Evolutionary conservation across 1,140 invertebrate genomes (phyloP).

Genomic region (Zaprionus tsacasi): DNA sequence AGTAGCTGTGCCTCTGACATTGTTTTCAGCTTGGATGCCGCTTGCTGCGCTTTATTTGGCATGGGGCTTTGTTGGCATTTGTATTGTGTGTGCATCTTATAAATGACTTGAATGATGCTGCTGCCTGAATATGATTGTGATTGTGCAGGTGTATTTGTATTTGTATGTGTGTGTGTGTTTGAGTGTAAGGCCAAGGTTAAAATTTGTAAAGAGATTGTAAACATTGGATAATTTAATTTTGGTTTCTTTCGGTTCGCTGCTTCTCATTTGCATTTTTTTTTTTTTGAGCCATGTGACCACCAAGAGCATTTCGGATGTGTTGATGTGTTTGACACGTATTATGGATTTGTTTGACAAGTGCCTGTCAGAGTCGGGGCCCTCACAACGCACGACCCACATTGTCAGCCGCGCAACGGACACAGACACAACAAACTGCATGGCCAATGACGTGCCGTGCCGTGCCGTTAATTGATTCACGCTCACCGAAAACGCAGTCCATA

Average conservation of each 20-base stretch:
- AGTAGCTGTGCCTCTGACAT: slow-evolving; percentile 71
- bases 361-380: slow-evolving; percentile 57
- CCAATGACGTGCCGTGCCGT: slow-evolving; percentile 25
- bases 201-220: slow-evolving; percentile 83
- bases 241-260: slow-evolving; percentile 52
- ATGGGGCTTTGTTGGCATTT: slow-evolving; percentile 34
- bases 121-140: slow-evolving; percentile 33
- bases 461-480: slow-evolving; percentile 76
- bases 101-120: slow-evolving; percentile 46
- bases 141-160: slow-evolving; percentile 9
- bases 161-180: slow-evolving; percentile 28
- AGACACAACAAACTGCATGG: slow-evolving; percentile 22
- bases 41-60: slow-evolving; percentile 65
- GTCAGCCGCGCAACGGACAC: slow-evolving; percentile 18
- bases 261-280: slow-evolving; percentile 69
- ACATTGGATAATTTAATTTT: slow-evolving; percentile 73
- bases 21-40: slow-evolving; percentile 62
- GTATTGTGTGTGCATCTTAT: slow-evolving; percentile 46
- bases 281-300: slow-evolving; percentile 27
- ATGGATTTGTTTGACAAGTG: slow-evolving; percentile 80
- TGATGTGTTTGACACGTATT: slow-evolving; percentile 73
- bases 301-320: slow-evolving; percentile 35
- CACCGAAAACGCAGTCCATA: slow-evolving; percentile 24
- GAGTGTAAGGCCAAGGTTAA: slow-evolving; percentile 77
- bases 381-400: slow-evolving; percentile 72